phyloP scores from a whole-genome alignment of 2,113 vertebrate species.

The Heterochromis multidens region DNA sequence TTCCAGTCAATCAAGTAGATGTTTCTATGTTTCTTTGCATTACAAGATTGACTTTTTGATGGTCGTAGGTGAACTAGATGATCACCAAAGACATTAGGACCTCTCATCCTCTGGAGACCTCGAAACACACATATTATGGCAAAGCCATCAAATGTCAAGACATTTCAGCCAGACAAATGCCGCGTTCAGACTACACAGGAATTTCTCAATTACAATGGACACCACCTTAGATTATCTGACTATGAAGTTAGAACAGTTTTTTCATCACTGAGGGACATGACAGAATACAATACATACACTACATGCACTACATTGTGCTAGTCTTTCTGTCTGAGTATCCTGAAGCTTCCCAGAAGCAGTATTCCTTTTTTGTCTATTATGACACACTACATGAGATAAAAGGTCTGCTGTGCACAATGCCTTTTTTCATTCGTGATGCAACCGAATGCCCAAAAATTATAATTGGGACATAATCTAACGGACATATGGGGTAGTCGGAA shows the following conservation, averaged over 20 bases:
- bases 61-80: background rate
- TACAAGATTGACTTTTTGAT: background rate
- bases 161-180: background rate
- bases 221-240: background rate
- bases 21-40: background rate
- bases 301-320: background rate
- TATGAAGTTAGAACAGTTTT: background rate
- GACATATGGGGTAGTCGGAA: background rate
- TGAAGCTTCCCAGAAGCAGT: too few relatives aligned
- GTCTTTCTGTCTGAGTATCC: too few relatives aligned
- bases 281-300: background rate
- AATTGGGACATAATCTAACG: background rate
- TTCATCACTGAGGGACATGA: background rate
- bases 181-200: background rate
- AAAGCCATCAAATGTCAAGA: background rate
- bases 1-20: background rate
- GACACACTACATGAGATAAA: too few relatives aligned
- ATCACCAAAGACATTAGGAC: background rate
- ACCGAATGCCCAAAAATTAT: background rate
- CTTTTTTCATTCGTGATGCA: too few relatives aligned
- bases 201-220: background rate
- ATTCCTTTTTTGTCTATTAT: too few relatives aligned
- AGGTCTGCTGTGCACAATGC: too few relatives aligned
- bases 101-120: background rate
- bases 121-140: background rate